phyloP scores from a whole-genome alignment of 2,113 vertebrate species.

The Gavia stellata region DNA sequence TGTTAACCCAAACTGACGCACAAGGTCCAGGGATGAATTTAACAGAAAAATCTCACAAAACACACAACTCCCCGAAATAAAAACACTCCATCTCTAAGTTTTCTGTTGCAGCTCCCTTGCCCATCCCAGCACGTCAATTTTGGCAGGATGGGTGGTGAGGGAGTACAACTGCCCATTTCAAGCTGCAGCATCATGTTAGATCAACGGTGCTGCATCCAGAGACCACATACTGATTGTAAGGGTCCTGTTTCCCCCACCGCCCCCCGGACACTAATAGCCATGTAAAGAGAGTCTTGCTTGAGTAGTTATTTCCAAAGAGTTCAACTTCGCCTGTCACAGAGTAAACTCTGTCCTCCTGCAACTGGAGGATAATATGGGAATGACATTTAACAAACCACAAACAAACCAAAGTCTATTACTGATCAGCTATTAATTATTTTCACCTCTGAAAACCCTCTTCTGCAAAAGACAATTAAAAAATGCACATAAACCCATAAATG shows the following conservation, averaged over 20 bases:
- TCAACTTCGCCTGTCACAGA: neutral
- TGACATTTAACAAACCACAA: neutral
- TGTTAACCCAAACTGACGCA: neutral
- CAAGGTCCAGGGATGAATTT: neutral
- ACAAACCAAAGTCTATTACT: neutral
- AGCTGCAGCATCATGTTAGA: neutral
- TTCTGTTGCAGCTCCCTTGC: neutral
- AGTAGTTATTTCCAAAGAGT: neutral
- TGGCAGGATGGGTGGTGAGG: neutral
- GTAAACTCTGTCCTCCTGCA: neutral
- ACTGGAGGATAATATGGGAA: neutral
- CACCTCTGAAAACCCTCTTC: neutral
- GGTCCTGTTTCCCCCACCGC: neutral
- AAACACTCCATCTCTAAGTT: neutral
- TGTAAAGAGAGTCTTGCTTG: neutral
- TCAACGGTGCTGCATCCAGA: neutral
- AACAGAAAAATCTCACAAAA: neutral
- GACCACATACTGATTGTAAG: neutral
- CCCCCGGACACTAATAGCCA: neutral
- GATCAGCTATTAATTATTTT: neutral
- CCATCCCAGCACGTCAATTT: neutral
- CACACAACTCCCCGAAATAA: neutral
- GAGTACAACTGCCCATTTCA: neutral
- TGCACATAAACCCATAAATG: neutral
- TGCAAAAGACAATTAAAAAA: neutral